Conservation (phyloP, 2,888 invertebrate genomes). For the Ennomos quercinarius region DNA sequence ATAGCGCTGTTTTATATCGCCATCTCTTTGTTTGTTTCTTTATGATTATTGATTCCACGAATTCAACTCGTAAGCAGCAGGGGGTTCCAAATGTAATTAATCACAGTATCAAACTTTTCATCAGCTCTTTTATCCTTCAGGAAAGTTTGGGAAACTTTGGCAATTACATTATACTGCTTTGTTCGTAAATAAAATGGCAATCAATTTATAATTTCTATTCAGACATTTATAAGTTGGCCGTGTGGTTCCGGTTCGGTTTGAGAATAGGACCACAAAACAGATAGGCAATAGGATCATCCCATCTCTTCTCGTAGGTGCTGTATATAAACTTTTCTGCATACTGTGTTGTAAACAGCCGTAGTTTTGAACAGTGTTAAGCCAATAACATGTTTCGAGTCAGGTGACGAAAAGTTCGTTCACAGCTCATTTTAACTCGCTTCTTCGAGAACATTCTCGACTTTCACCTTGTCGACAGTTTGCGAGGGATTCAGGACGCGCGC, state of each 20-base stretch:
- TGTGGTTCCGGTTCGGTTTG: no score
- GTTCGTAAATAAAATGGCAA: conserved; percentile 22
- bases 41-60: no score
- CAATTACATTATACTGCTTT: conserved; percentile 25
- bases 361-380: no score
- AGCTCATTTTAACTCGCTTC: background rate
- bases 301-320: no score
- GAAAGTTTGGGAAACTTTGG: conserved; percentile 21
- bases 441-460: conserved; percentile 2
- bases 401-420: background rate
- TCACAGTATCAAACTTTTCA: conserved; percentile 21
- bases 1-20: no score
- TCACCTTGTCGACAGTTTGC: background rate
- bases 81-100: conserved; percentile 18
- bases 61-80: conserved; percentile 1
- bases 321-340: no score
- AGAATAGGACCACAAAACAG: no score
- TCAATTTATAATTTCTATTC: conserved; percentile 12
- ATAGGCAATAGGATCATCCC: no score
- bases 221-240: no score
- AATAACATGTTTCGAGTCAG: no score
- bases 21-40: no score
- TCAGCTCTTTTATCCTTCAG: conserved; percentile 20
- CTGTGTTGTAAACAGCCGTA: no score
- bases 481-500: conserved; percentile 60